phyloP scores from a whole-genome alignment of 1,140 invertebrate species.

The Neomicropteryx cornuta region DNA sequence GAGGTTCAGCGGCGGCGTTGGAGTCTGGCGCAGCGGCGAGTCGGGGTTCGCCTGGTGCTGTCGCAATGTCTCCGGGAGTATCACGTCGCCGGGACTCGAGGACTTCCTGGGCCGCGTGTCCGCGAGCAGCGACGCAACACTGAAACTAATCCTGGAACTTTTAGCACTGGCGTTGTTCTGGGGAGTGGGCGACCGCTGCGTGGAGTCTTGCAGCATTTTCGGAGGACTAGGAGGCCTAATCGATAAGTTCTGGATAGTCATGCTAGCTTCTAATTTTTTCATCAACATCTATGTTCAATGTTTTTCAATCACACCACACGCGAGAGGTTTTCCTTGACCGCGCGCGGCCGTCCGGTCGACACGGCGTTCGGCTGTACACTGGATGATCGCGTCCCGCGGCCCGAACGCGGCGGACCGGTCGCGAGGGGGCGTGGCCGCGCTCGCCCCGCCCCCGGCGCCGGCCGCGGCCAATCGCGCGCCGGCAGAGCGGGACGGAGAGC shows the following conservation, averaged over 20 bases:
- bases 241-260: constrained; percentile 41
- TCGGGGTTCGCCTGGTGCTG: constrained; percentile 34
- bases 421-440: neutral
- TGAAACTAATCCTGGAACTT: constrained; percentile 50
- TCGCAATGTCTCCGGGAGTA: constrained; percentile 28
- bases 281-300: too few relatives aligned
- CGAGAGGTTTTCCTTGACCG: too few relatives aligned
- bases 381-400: too few relatives aligned
- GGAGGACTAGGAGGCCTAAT: constrained; percentile 36
- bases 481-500: too few relatives aligned
- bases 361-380: too few relatives aligned
- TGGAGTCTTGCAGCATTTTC: constrained; percentile 41
- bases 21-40: constrained; percentile 33
- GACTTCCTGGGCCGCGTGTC: constrained; percentile 44
- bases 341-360: too few relatives aligned
- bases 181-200: constrained; percentile 28
- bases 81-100: constrained; percentile 24
- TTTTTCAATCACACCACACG: too few relatives aligned
- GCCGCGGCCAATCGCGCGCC: too few relatives aligned
- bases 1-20: constrained; percentile 30
- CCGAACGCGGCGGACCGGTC: neutral
- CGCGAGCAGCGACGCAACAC: constrained; percentile 53
- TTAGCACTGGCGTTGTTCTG: constrained; percentile 22
- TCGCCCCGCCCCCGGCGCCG: neutral
- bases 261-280: constrained; percentile 36